Percentiles rank a stretch among this genome's conserved stretches.
Conservation (phyloP, 1,140 invertebrate genomes). For the Magallana gigas region DNA sequence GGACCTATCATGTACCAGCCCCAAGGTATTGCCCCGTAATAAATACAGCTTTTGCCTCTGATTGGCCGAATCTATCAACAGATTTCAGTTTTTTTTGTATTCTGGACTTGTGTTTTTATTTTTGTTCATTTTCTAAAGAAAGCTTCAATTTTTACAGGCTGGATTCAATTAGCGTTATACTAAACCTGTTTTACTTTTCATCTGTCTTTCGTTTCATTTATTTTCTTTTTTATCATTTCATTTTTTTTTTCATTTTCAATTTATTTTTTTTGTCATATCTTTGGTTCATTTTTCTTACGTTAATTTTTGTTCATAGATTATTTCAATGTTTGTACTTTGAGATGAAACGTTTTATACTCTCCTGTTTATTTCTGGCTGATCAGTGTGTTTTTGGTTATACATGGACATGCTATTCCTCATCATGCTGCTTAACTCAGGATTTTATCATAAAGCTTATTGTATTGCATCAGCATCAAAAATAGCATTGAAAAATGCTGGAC, state of each 20-base stretch:
- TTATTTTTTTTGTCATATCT: not conserved
- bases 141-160: not conserved
- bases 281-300: not conserved
- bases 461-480: slow-evolving; percentile 24
- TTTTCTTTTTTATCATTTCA: not conserved
- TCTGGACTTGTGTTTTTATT: not conserved
- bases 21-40: slow-evolving; percentile 47
- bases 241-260: not conserved
- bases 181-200: not conserved
- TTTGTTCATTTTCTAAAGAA: no score
- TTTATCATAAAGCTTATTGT: slow-evolving; percentile 4
- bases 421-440: not conserved
- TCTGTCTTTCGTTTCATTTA: not conserved
- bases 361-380: not conserved
- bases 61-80: not conserved
- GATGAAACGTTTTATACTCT: not conserved
- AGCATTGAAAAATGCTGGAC: not conserved
- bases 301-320: slow-evolving; percentile 2
- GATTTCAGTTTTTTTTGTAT: not conserved
- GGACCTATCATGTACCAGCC: slow-evolving; percentile 55
- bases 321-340: not conserved
- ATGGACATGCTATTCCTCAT: no score
- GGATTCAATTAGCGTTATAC: not conserved
- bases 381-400: no score
- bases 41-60: not conserved